Evolutionary conservation across 1,140 invertebrate species (phyloP).

Genomic region (Cyrtorhinus lividipennis): DNA sequence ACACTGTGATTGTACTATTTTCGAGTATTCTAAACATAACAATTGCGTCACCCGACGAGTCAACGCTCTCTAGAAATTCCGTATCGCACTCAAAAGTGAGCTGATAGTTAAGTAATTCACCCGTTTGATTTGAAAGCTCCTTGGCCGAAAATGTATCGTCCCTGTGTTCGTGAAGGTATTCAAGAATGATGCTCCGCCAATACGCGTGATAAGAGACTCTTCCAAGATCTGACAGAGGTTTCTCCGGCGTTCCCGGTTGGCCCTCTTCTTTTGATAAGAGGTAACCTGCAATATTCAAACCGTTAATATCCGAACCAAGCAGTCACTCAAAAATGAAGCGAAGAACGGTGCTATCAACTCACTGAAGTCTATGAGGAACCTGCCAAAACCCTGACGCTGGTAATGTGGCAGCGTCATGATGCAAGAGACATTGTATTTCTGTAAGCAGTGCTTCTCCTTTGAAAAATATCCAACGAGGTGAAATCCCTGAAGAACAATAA

Average conservation of each 20-base stretch:
- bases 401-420: slow-evolving; percentile 99
- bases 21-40: no score
- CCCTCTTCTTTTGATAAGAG: slow-evolving; percentile 86
- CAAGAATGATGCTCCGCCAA: slow-evolving; percentile 86
- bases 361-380: slow-evolving; percentile 97
- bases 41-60: no score
- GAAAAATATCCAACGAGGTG: slow-evolving; percentile 83
- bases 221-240: slow-evolving; percentile 90
- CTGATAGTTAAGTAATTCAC: no score
- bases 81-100: no score
- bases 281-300: slow-evolving; percentile 69
- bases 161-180: slow-evolving; percentile 51
- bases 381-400: slow-evolving; percentile 87
- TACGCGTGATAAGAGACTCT: slow-evolving; percentile 90
- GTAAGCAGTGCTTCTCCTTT: slow-evolving; percentile 93
- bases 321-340: not conserved
- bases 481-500: slow-evolving; percentile 41
- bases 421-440: slow-evolving; percentile 98
- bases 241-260: slow-evolving; percentile 91
- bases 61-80: no score
- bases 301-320: no score
- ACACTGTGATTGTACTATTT: no score
- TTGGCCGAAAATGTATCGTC: slow-evolving; percentile 43
- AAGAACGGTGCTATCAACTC: no score
- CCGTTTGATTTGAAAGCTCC: slow-evolving; percentile 75